Base-by-base conservation (phyloP, 2,113 vertebrate genomes). In the Grantiella picta region DNA sequence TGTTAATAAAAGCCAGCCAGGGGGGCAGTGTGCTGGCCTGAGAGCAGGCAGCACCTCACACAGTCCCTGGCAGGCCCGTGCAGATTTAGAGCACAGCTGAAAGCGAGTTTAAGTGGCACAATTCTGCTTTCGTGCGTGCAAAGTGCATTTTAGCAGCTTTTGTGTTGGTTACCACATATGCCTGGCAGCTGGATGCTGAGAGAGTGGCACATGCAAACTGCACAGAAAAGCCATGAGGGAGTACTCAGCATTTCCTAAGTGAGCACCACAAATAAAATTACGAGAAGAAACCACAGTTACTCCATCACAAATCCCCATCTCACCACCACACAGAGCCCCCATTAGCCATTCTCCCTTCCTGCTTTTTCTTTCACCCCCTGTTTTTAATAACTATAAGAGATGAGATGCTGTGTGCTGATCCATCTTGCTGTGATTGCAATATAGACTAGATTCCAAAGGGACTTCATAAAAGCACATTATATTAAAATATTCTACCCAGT, bases 31-130 rank as follows among this genome's bases (percentile, higher is more conserved):
- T 38, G 70, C 6, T 49, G 60, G 21, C 21, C 53, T 33, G 61
- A 71, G 57, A 42, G 35, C 5, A 45, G 0, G 5, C 63, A 79
- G 45, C 35, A 10, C 40, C 73, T 80, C 44, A 7, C 52, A 17
- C 0, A 2, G 63, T 23, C 70, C 31, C 71, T 56, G 0, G 0
- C 23, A 5, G 1, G 21, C 59, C 42, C 3, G 0, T 11, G 36
- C 29, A n/a, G 10, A 78, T 45, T 53, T 15, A 40, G n/a, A 66
- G 49, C 6, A 0, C 2, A 40, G 81, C 61, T 7, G 59, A 44
- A 61, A 80, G 23, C 4, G 19, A 36, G 12, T 33, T 84, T 14
- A 40, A 38, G 84, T 6, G 54, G 69, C 82, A 54, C 71, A 70
- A 64, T 75, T 88, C 87, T 0, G 0, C 54, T 54, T 70, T 16